These are phyloP conservation scores for Agrochola lota DNA, from an alignment of 2,888 invertebrate genomes.

Conservation along the genomic window DNA sequence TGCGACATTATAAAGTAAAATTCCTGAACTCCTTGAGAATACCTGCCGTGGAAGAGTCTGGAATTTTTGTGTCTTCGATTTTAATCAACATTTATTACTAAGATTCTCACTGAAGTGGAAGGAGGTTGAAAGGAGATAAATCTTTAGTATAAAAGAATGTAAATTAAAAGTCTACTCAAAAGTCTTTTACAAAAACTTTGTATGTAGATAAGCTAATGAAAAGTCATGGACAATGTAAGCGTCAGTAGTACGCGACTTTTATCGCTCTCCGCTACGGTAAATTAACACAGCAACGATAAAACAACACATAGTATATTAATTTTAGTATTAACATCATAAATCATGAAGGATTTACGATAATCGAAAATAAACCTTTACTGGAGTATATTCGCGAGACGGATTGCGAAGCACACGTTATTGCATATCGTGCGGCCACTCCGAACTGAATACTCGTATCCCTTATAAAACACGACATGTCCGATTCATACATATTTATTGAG, in stretches of 20 bases:
- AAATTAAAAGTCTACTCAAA: slow-evolving; percentile 15
- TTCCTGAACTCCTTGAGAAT: slow-evolving; percentile 22
- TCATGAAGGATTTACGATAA: slow-evolving; percentile 29
- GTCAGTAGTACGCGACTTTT: slow-evolving; percentile 20
- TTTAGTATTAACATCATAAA: slow-evolving; percentile 48
- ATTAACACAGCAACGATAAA: slow-evolving; percentile 47
- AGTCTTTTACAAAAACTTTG: neutral
- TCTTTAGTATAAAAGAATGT: slow-evolving; percentile 16
- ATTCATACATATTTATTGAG: slow-evolving; percentile 83
- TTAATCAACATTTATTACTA: slow-evolving; percentile 48
- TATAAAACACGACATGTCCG: slow-evolving; percentile 73
- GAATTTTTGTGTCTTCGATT: slow-evolving; percentile 16
- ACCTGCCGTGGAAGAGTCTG: neutral
- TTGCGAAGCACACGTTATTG: slow-evolving; percentile 2
- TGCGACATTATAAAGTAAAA: slow-evolving; percentile 36
- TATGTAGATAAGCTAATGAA: slow-evolving; percentile 17
- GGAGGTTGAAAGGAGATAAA: neutral
- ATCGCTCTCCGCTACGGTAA: slow-evolving; percentile 10
- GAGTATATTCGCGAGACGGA: neutral
- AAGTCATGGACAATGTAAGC: slow-evolving; percentile 24
- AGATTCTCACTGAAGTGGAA: slow-evolving; percentile 24
- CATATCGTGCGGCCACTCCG: slow-evolving; percentile 6
- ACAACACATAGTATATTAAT: slow-evolving; percentile 42
- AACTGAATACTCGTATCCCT: slow-evolving; percentile 56
- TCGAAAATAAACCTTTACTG: slow-evolving; percentile 29